These are phyloP conservation scores for Sebastes itinus DNA, from an alignment of 2,797 vertebrate genomes.

Conservation along the genomic window DNA sequence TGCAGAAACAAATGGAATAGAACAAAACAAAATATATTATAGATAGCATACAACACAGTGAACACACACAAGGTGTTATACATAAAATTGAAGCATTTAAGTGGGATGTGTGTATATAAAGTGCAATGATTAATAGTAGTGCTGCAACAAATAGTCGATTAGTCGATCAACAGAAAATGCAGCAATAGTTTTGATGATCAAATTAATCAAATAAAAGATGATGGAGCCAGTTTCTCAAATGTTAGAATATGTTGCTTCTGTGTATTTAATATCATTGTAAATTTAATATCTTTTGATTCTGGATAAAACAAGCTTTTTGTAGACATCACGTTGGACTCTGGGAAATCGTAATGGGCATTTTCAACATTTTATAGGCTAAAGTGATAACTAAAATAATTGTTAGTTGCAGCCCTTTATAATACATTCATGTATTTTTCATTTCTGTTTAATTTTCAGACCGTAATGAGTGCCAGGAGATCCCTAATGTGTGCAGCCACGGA, in stretches of 20 bases:
- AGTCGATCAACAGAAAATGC: neutral
- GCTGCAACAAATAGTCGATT: neutral
- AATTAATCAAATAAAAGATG: neutral
- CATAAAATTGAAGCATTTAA: neutral
- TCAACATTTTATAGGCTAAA: neutral
- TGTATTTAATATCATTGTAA: neutral
- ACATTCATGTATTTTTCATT: neutral
- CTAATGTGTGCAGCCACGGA: constrained; percentile 92
- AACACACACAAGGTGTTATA: no score
- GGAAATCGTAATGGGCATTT: neutral
- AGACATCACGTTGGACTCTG: neutral
- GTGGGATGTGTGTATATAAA: neutral
- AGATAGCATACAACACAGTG: neutral
- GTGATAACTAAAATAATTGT: neutral
- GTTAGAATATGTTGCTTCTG: neutral
- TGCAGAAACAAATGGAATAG: neutral
- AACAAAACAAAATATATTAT: neutral
- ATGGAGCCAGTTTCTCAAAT: neutral
- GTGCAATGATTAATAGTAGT: neutral
- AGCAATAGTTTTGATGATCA: neutral
- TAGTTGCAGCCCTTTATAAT: neutral
- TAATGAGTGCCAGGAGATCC: constrained; percentile 93
- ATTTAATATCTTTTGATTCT: neutral
- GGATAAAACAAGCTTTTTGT: neutral
- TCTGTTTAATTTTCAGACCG: constrained; percentile 77